A percentile compares a stretch with the other conserved stretches of the same genome.
Evolutionary conservation across 1,140 invertebrate genomes (phyloP).

Genomic region (Seison nebaliae): DNA sequence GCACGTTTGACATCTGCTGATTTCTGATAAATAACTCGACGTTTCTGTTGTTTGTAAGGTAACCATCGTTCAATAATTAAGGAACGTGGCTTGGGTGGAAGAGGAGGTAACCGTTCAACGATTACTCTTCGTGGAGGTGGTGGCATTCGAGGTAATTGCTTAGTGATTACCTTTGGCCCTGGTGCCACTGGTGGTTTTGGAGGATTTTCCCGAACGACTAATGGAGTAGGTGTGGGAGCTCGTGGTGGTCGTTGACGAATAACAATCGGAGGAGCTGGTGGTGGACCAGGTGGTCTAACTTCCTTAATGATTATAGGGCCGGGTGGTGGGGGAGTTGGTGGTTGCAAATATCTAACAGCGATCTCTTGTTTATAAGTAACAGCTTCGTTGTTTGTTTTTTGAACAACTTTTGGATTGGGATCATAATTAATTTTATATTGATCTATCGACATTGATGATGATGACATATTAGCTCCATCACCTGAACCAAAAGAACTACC

Average conservation of each 20-base stretch:
- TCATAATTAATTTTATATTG: slow-evolving; percentile 9
- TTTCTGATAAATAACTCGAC: slow-evolving; percentile 8
- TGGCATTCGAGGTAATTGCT: not conserved
- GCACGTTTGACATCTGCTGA: slow-evolving; percentile 1
- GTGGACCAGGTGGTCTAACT: not conserved
- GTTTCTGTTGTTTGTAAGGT: slow-evolving; percentile 5
- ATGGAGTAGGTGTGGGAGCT: slow-evolving; percentile 3
- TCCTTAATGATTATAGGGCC: slow-evolving; percentile 9
- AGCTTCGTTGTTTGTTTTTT: not conserved
- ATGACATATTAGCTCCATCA: too few relatives aligned
- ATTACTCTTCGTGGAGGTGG: slow-evolving; percentile 10
- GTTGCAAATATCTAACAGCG: slow-evolving; percentile 5
- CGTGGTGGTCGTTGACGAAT: slow-evolving; percentile 5
- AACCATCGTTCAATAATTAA: slow-evolving; percentile 12
- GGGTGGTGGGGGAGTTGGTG: slow-evolving; percentile 12
- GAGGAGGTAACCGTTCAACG: slow-evolving; percentile 7
- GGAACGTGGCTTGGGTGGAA: slow-evolving; percentile 6
- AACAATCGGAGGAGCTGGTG: slow-evolving; percentile 9
- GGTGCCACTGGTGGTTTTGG: slow-evolving; percentile 6
- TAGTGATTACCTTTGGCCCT: slow-evolving; percentile 9
- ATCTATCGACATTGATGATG: slow-evolving; percentile 1
- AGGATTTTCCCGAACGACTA: slow-evolving; percentile 9
- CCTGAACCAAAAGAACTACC: too few relatives aligned
- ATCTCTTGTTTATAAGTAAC: slow-evolving; percentile 9
- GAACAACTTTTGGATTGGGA: slow-evolving; percentile 3